Base-by-base conservation (phyloP, 2,888 invertebrate species). In the Keiferia lycopersicella region DNA sequence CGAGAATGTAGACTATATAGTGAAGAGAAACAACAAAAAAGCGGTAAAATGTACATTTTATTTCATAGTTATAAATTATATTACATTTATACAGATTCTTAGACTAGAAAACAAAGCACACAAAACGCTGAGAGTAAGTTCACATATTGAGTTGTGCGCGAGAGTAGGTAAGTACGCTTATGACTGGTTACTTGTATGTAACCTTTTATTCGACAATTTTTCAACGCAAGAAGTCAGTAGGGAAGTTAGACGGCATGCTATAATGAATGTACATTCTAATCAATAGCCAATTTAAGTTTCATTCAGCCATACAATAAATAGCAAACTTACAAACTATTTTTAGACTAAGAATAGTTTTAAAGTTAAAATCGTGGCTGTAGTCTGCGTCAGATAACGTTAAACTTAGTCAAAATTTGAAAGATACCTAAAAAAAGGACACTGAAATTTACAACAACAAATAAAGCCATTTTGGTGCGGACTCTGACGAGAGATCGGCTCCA, bases 61-160 rank as follows among this genome's bases (percentile, higher is more conserved):
- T 57, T 50, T 34, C n/a, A n/a, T n/a, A n/a, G n/a, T n/a, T 59
- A 66, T 53, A 38, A 61, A 53, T 62, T 71, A 69, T 69, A 68
- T 69, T 53, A 71, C 69, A 70, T 71, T 72, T 64, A 67, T 68
- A 69, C 70, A 77, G 76, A 75, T 77, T 75, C 77, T 76, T 77
- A 77, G 76, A 78, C 77, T 77, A 77, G 76, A 71, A 71, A 69
- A 70, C 67, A 65, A 56, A 2, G 56, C 68, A 65, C 65, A 39
- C 30, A 59, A 39, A 30, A 63, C 51, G 34, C 63, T 58, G 51
- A 57, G n/a, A 34, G 34, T 10, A 34, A 34, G 38, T 34, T 34
- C 6, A 34, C 34, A 26, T 56, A 51, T 56, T 56, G n/a, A n/a
- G n/a, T n/a, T n/a, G n/a, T n/a, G n/a, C n/a, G n/a, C n/a, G n/a